These are phyloP conservation scores for Monopis laevigella DNA, from an alignment of 2,888 invertebrate genomes.

Conservation along the genomic window DNA sequence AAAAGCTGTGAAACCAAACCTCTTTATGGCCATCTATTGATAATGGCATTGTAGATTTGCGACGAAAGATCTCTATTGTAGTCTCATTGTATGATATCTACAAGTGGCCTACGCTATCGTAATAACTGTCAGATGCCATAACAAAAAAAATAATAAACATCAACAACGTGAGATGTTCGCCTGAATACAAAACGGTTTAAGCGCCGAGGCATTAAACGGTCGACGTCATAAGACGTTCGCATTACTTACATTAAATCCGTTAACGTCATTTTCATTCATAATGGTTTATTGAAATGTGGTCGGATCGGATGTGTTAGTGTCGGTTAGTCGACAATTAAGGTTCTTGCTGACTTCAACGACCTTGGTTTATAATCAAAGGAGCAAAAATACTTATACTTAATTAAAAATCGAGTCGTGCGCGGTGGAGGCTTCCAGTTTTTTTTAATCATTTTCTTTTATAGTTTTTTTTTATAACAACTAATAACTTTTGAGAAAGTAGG, in stretches of 20 bases:
- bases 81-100: slow-evolving; percentile 26
- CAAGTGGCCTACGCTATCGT: slow-evolving; percentile 23
- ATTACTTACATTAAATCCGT: slow-evolving; percentile 25
- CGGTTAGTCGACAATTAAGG: too few relatives aligned
- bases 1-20: background rate
- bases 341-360: too few relatives aligned
- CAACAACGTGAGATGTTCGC: background rate
- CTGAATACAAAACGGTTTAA: background rate
- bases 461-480: too few relatives aligned
- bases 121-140: background rate
- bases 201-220: background rate
- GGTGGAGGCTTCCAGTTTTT: too few relatives aligned
- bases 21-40: slow-evolving; percentile 41
- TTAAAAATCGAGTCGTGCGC: too few relatives aligned
- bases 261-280: slow-evolving; percentile 31
- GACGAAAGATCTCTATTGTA: slow-evolving; percentile 40
- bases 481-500: too few relatives aligned
- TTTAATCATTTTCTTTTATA: too few relatives aligned
- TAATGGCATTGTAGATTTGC: slow-evolving; percentile 41
- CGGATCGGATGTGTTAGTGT: too few relatives aligned
- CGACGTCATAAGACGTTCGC: background rate
- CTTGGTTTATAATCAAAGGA: too few relatives aligned
- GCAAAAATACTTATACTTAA: too few relatives aligned
- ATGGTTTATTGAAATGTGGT: slow-evolving; percentile 16
- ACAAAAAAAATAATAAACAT: background rate